phyloP scores from a whole-genome alignment of 2,888 invertebrate species.

The Digitonthophagus gazella region DNA sequence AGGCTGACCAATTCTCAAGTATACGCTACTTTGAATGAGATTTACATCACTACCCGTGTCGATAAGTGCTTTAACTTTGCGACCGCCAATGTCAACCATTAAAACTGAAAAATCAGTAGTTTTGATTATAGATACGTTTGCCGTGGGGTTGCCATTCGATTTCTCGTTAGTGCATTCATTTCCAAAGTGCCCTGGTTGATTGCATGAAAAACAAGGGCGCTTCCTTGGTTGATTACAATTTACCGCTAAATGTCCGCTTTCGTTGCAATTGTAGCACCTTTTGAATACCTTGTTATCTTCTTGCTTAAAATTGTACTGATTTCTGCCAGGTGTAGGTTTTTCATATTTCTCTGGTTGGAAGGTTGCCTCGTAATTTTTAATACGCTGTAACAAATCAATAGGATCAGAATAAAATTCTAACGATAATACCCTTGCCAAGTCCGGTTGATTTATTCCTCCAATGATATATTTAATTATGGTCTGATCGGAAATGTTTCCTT shows the following conservation, averaged over 20 bases:
- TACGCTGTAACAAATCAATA: neutral
- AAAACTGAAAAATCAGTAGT: no score
- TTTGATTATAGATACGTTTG: neutral
- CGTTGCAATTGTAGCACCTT: neutral
- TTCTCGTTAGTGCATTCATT: neutral
- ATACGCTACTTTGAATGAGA: no score
- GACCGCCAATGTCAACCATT: neutral
- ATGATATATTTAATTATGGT: neutral
- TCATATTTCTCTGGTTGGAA: neutral
- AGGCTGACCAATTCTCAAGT: no score
- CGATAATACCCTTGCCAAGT: neutral
- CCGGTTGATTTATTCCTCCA: slow-evolving; percentile 3
- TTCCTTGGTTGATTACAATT: neutral
- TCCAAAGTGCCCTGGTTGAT: neutral
- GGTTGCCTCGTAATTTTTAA: neutral
- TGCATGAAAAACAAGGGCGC: neutral
- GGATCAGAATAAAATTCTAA: neutral
- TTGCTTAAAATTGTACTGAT: neutral
- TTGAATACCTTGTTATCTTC: neutral
- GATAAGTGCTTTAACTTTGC: no score
- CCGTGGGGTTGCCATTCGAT: neutral
- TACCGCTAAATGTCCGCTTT: slow-evolving; percentile 2
- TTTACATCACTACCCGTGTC: no score
- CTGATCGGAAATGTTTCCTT: neutral
- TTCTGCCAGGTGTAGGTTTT: neutral